These are phyloP conservation scores for Chironomus tepperi DNA, from an alignment of 1,140 invertebrate genomes.

Conservation along the genomic window DNA sequence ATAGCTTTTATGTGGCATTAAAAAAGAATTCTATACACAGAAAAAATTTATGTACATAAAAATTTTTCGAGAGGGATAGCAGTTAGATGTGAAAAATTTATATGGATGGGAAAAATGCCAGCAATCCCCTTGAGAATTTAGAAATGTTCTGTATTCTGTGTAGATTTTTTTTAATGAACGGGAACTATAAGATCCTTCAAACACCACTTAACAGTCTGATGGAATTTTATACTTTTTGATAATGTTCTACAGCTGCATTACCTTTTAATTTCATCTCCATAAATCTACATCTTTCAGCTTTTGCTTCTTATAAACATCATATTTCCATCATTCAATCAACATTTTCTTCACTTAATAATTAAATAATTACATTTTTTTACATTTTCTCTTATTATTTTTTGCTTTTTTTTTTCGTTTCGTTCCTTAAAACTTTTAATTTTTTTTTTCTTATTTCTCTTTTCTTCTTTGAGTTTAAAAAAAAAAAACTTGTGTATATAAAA, in stretches of 20 bases:
- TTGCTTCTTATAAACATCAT: slow-evolving; percentile 7
- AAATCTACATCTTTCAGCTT: not conserved
- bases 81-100: not conserved
- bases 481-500: too few relatives aligned
- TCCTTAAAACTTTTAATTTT: not conserved
- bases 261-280: not conserved
- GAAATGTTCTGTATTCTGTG: not conserved
- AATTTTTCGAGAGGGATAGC: not conserved
- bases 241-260: not conserved
- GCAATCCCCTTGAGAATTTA: slow-evolving; percentile 3
- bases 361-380: slow-evolving; percentile 9
- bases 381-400: not conserved
- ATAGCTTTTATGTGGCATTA: not conserved
- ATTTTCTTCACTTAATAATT: slow-evolving; percentile 15
- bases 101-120: slow-evolving; percentile 8
- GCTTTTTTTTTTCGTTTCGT: not conserved
- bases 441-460: not conserved
- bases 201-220: slow-evolving; percentile 10
- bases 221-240: not conserved
- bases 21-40: not conserved
- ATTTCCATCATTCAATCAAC: not conserved
- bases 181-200: not conserved
- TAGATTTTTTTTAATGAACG: not conserved
- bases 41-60: not conserved
- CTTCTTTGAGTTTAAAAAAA: not conserved